phyloP scores from a whole-genome alignment of 1,140 invertebrate species.

The Pachypeltis micranthus region DNA sequence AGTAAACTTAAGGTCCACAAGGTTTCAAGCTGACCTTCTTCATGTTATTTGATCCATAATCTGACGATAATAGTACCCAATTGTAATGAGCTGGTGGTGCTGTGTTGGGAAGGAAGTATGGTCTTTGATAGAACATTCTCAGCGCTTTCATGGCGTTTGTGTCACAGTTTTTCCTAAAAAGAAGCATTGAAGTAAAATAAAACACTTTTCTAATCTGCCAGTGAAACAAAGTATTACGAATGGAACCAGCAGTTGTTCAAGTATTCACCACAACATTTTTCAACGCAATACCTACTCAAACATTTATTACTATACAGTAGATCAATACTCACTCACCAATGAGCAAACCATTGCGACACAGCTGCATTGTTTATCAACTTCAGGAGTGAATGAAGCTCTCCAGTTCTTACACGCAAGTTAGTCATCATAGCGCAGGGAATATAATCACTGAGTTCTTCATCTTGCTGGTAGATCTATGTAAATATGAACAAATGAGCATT shows the following conservation, averaged over 20 bases:
- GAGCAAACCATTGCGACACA: conserved; percentile 63
- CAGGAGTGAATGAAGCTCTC: conserved; percentile 52
- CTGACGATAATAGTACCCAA: conserved; percentile 66
- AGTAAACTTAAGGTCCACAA: conserved; percentile 10
- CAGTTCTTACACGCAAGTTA: conserved; percentile 50
- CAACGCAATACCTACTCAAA: too few relatives aligned
- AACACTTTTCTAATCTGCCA: not conserved
- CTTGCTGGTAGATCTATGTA: not conserved
- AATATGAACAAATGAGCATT: too few relatives aligned
- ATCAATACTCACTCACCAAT: conserved; percentile 43
- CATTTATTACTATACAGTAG: not conserved
- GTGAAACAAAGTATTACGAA: conserved; percentile 12
- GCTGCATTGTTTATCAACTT: conserved; percentile 49
- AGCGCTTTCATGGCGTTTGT: conserved; percentile 59
- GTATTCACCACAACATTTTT: too few relatives aligned
- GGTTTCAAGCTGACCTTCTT: conserved; percentile 42
- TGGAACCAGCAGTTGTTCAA: too few relatives aligned
- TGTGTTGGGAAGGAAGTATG: conserved; percentile 60
- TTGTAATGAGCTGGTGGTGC: conserved; percentile 65
- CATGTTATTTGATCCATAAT: conserved; percentile 57
- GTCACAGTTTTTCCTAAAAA: conserved; percentile 63
- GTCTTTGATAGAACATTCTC: conserved; percentile 53
- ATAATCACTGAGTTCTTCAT: conserved; percentile 29
- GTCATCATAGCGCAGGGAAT: conserved; percentile 57
- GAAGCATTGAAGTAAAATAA: conserved; percentile 13